Evolutionary conservation across 2,888 invertebrate species (phyloP).

Genomic region (Mayetiola destructor): DNA sequence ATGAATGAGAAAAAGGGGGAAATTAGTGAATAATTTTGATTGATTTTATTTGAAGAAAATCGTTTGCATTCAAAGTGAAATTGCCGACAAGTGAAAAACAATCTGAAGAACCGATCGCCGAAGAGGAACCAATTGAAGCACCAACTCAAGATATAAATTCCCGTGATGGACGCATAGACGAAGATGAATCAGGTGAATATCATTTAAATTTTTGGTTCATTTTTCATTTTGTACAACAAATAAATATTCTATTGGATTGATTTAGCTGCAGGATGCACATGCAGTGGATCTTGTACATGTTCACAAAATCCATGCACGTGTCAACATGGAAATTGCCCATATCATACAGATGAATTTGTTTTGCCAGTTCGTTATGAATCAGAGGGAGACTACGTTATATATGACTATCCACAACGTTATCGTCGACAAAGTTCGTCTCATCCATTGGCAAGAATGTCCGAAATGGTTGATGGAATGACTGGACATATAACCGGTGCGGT

Average conservation of each 20-base stretch:
- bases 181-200: not conserved
- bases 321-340: no score
- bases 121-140: not conserved
- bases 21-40: not conserved
- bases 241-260: constrained; percentile 32
- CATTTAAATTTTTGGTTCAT: not conserved
- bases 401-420: not conserved
- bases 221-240: constrained; percentile 1
- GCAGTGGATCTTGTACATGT: not conserved
- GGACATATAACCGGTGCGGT: no score
- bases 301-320: not conserved
- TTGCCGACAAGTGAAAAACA: not conserved
- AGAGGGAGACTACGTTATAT: not conserved
- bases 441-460: no score
- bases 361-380: not conserved
- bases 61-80: not conserved
- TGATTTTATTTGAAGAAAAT: not conserved
- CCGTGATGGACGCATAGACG: not conserved
- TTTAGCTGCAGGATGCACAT: constrained; percentile 4
- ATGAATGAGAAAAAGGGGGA: no score
- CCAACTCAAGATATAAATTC: not conserved
- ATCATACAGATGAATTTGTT: not conserved
- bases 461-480: no score
- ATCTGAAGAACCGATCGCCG: not conserved
- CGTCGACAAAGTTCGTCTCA: no score